These are phyloP conservation scores for Oreochromis tanganicae DNA, from an alignment of 2,113 vertebrate genomes.

Conservation along the genomic window DNA sequence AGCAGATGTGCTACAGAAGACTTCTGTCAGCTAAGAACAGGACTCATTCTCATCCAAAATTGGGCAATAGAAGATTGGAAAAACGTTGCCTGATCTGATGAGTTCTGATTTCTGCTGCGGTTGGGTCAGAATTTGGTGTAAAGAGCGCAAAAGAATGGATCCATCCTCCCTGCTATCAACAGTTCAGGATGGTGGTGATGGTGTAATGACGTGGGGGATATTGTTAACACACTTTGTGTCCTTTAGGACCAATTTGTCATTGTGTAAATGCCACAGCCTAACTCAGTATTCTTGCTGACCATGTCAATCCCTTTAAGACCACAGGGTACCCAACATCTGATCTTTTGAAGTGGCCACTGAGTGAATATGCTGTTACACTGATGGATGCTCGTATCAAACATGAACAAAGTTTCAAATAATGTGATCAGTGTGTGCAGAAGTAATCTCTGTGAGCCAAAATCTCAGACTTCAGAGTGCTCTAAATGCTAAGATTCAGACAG, in stretches of 20 bases:
- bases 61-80: not conserved
- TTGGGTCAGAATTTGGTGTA: not conserved
- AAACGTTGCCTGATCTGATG: not conserved
- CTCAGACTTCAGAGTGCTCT: not conserved
- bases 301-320: not conserved
- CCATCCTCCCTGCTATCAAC: not conserved
- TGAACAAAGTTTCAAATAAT: not conserved
- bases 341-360: not conserved
- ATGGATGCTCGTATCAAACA: not conserved
- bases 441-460: not conserved
- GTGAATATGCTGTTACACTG: not conserved
- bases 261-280: not conserved
- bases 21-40: not conserved
- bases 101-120: not conserved
- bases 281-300: not conserved
- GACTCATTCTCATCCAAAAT: not conserved
- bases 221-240: not conserved
- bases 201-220: not conserved
- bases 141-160: not conserved
- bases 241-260: not conserved
- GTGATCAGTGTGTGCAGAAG: not conserved
- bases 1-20: not conserved
- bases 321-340: not conserved
- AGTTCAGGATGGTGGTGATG: not conserved
- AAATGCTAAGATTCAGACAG: not conserved